These are phyloP conservation scores for Heterotilapia buettikoferi DNA, from an alignment of 2,113 vertebrate genomes.

Conservation along the genomic window DNA sequence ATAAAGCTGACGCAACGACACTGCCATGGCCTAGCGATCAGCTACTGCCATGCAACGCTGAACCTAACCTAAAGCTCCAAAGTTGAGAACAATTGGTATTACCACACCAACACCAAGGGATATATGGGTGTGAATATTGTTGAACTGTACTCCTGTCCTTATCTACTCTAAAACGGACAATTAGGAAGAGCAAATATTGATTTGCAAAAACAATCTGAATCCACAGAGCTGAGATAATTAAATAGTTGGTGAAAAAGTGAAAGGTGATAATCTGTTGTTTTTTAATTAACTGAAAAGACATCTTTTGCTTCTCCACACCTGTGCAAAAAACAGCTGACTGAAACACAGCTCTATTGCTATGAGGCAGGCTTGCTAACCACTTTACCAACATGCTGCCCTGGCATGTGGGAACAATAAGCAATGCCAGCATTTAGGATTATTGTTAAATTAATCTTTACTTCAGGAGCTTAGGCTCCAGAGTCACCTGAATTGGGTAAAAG, in stretches of 20 bases:
- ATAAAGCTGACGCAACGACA: constrained; percentile 60
- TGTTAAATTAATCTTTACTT: background rate
- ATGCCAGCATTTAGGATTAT: background rate
- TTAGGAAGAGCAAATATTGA: background rate
- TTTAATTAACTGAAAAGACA: background rate
- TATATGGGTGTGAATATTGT: background rate
- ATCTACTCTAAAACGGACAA: background rate
- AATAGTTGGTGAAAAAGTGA: background rate
- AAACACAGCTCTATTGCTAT: background rate
- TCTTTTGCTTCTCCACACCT: background rate
- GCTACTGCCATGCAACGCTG: constrained; percentile 32
- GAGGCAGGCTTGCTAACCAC: background rate
- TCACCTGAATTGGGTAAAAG: background rate
- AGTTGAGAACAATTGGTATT: background rate
- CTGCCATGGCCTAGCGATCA: constrained; percentile 29
- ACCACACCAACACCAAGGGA: background rate
- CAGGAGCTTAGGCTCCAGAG: background rate
- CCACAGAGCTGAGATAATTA: background rate
- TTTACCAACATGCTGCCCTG: background rate
- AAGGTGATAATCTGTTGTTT: background rate
- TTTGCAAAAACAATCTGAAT: background rate
- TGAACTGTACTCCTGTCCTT: background rate
- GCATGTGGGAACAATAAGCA: background rate
- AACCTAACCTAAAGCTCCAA: constrained; percentile 15
- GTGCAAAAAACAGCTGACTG: background rate